Evolutionary conservation across 2,113 vertebrate genomes (phyloP).

Genomic region (Hippocampus comes): DNA sequence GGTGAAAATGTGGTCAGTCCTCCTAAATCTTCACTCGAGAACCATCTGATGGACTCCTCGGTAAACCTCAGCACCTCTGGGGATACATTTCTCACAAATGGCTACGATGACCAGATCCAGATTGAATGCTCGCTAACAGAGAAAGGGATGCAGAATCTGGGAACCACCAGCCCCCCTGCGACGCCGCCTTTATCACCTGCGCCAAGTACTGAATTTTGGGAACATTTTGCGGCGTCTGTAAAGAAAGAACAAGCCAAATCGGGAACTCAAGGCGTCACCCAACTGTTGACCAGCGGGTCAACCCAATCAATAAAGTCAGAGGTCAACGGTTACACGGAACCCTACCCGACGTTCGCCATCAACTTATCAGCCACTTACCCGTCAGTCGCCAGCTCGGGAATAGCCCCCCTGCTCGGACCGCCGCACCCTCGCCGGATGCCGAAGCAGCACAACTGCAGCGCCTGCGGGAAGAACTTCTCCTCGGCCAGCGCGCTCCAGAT

Average conservation of each 20-base stretch:
- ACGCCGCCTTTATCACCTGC: conserved; percentile 51
- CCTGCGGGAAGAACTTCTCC: conserved; percentile 97
- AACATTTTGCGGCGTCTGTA: conserved; percentile 71
- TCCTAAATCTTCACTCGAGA: conserved; percentile 79
- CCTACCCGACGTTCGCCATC: conserved; percentile 78
- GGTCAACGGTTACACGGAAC: conserved; percentile 83
- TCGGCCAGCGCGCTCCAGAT: conserved; percentile 98
- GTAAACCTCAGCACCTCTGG: conserved; percentile 75
- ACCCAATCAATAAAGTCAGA: conserved; percentile 83
- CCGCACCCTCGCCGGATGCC: conserved; percentile 83
- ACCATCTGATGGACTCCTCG: conserved; percentile 85
- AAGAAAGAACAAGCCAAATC: conserved; percentile 87
- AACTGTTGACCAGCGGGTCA: conserved; percentile 72
- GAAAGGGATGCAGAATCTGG: conserved; percentile 79
- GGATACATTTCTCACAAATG: conserved; percentile 77
- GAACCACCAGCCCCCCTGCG: conserved; percentile 79
- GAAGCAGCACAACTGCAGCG: conserved; percentile 97
- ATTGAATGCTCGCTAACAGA: conserved; percentile 74
- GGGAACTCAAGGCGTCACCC: conserved; percentile 77
- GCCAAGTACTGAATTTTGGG: conserved; percentile 67
- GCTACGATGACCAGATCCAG: conserved; percentile 77
- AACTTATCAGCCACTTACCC: conserved; percentile 81
- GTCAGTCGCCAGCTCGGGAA: conserved; percentile 77
- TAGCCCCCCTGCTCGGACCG: conserved; percentile 83
- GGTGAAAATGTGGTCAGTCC: conserved; percentile 75